A percentile compares a stretch with the other conserved stretches of the same genome.
phyloP scores from a whole-genome alignment of 1,140 invertebrate genomes.

The Drosophila arawakana region DNA sequence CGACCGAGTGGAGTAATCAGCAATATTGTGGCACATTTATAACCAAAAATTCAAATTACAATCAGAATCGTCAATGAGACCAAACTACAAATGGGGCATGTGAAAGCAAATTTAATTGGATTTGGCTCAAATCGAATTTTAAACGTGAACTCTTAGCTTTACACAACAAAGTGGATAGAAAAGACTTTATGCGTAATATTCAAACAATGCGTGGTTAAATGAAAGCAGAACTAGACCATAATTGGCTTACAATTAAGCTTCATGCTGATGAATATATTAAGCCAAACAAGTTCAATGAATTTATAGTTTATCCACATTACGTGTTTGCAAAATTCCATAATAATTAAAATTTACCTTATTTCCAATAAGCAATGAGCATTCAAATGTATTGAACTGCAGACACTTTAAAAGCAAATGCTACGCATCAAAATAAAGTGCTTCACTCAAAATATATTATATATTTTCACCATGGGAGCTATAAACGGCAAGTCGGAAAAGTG shows the following conservation, averaged over 20 bases:
- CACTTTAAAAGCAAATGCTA: neutral
- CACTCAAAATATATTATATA: constrained; percentile 1
- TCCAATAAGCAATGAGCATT: no score
- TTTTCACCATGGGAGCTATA: neutral
- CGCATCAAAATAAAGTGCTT: constrained; percentile 5
- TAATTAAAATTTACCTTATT: neutral
- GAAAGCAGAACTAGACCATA: neutral
- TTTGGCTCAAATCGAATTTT: constrained; percentile 34
- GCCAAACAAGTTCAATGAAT: constrained; percentile 5
- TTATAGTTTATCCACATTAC: constrained; percentile 13
- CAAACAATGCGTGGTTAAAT: constrained; percentile 1
- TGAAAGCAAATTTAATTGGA: constrained; percentile 70
- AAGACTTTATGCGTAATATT: neutral
- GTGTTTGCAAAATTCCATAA: neutral
- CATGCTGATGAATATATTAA: neutral
- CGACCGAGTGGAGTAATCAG: no score
- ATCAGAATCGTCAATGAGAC: neutral
- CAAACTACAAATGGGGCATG: constrained; percentile 9
- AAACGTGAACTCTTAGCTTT: constrained; percentile 5
- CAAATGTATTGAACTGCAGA: no score
- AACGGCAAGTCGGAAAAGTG: constrained; percentile 40
- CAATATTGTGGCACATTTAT: no score
- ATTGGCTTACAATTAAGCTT: neutral
- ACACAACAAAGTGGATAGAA: no score
- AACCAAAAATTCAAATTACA: neutral